A percentile compares a stretch with the other conserved stretches of the same genome.
phyloP scores from a whole-genome alignment of 1,140 invertebrate species.

The Bombus fervidus region DNA sequence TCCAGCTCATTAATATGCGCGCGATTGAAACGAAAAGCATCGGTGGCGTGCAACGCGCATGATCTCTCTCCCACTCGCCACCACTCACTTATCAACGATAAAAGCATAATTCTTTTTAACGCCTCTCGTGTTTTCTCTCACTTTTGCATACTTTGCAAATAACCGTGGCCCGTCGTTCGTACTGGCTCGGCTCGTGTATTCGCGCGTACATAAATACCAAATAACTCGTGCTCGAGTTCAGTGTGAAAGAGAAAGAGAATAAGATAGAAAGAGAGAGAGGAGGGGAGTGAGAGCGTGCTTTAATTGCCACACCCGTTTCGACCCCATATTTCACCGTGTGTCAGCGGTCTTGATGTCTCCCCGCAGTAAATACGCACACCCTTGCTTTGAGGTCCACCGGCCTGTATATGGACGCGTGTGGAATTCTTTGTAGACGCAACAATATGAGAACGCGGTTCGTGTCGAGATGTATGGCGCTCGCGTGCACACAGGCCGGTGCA shows the following conservation, averaged over 20 bases:
- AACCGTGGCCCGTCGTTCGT: conserved; percentile 6
- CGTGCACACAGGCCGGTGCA: conserved; percentile 43
- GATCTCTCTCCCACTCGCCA: background rate
- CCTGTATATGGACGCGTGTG: conserved; percentile 18
- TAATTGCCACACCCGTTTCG: conserved; percentile 69
- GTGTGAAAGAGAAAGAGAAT: background rate
- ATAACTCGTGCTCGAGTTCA: conserved; percentile 14
- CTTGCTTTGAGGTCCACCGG: conserved; percentile 46
- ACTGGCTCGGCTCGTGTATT: background rate
- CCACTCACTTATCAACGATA: conserved; percentile 49
- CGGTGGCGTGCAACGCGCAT: background rate
- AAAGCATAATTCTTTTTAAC: conserved; percentile 60
- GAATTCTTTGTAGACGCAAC: conserved; percentile 53
- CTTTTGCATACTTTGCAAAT: conserved; percentile 30
- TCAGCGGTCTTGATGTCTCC: conserved; percentile 71
- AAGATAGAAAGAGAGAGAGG: background rate
- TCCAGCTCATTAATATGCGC: conserved; percentile 37
- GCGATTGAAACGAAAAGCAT: conserved; percentile 15
- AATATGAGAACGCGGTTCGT: conserved; percentile 39
- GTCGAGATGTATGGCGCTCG: conserved; percentile 53
- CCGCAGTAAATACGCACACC: conserved; percentile 61
- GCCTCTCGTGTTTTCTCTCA: conserved; percentile 39
- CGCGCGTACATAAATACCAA: conserved; percentile 19
- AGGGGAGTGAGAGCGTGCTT: conserved; percentile 7
- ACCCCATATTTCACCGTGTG: conserved; percentile 69